Conservation (phyloP, 2,113 vertebrate genomes). For the Aldabrachelys gigantea region DNA sequence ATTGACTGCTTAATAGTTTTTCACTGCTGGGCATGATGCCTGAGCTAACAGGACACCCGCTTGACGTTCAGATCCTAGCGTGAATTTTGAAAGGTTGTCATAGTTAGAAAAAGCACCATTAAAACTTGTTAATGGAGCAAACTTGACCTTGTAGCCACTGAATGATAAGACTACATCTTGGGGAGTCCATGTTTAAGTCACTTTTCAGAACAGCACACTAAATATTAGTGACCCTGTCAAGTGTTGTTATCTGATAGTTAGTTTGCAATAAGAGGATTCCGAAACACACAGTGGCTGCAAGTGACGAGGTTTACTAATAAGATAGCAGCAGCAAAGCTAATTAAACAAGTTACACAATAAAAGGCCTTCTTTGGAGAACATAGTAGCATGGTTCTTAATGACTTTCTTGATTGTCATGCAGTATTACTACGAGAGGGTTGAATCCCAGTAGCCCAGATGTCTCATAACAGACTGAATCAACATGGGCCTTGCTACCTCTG, state of each 20-base stretch:
- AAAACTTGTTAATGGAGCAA: slow-evolving; percentile 47
- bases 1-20: neutral
- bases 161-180: slow-evolving; percentile 19
- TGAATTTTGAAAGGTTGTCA: slow-evolving; percentile 37
- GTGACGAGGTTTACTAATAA: neutral
- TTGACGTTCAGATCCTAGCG: neutral
- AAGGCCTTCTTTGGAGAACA: neutral
- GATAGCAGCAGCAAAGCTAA: neutral
- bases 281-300: slow-evolving; percentile 14
- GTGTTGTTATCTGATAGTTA: slow-evolving; percentile 36
- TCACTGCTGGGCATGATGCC: neutral
- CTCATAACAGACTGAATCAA: neutral
- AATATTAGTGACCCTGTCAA: slow-evolving; percentile 5
- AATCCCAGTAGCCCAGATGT: neutral
- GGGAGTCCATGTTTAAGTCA: neutral
- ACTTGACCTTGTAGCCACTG: neutral
- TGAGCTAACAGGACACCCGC: neutral
- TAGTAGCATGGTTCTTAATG: neutral
- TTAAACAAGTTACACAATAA: accelerated
- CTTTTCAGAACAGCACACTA: slow-evolving; percentile 7
- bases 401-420: neutral
- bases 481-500: neutral
- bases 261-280: neutral
- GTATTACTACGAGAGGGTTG: neutral
- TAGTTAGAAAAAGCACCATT: slow-evolving; percentile 34